A percentile compares a stretch with the other conserved stretches of the same genome.
These are phyloP conservation scores for Paedocypris sp. DNA, from an alignment of 2,113 vertebrate genomes.

Conservation along the genomic window DNA sequence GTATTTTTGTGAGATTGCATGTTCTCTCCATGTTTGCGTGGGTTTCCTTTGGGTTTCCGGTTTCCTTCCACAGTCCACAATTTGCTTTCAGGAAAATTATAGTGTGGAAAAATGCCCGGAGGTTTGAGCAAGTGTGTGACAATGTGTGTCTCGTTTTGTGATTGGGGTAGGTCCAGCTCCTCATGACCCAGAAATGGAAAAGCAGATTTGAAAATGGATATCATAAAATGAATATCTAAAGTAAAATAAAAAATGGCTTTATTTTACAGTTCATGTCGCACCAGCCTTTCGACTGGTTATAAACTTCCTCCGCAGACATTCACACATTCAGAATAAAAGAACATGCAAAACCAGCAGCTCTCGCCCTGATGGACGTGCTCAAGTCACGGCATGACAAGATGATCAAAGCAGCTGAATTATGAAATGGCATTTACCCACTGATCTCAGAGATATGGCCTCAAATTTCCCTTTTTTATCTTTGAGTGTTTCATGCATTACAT, in stretches of 20 bases:
- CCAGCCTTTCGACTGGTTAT: background rate
- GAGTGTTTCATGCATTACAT: constrained; percentile 20
- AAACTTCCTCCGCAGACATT: background rate
- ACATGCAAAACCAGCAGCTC: background rate
- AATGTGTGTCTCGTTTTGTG: background rate
- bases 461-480: constrained; percentile 23
- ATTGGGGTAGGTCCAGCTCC: too few relatives aligned
- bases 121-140: too few relatives aligned
- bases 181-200: too few relatives aligned
- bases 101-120: background rate
- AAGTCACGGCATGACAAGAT: constrained; percentile 27
- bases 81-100: too few relatives aligned
- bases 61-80: background rate
- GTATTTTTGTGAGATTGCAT: too few relatives aligned
- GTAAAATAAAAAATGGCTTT: background rate
- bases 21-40: too few relatives aligned
- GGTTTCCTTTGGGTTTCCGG: too few relatives aligned
- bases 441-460: constrained; percentile 4
- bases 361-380: background rate
- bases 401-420: constrained; percentile 33
- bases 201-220: too few relatives aligned
- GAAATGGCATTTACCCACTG: constrained; percentile 14
- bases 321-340: background rate
- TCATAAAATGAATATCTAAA: too few relatives aligned
- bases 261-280: background rate